Base-by-base conservation (phyloP, 2,797 vertebrate genomes). In the Ctenochaetus hawaiiensis region DNA sequence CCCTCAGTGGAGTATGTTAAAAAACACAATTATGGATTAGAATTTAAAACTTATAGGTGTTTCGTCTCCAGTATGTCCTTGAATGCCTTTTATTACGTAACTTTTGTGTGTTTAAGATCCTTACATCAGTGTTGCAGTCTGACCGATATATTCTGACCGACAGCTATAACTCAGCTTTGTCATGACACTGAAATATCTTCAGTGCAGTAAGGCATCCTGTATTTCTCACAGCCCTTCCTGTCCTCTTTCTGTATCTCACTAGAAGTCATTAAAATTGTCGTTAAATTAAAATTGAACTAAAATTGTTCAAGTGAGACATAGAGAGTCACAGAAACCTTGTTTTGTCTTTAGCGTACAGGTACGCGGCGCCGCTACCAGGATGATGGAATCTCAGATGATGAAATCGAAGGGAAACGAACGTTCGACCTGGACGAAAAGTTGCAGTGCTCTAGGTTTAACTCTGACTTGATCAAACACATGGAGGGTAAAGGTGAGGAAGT, bases 401-500 rank as follows among this genome's bases (percentile, higher is more conserved):
- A 99, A 92, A 99, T 99, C 20, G 98, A 99, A 86, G 98, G 98
- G 20, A 99, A 99, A 86, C 95, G 98, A 68, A 98, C 94, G 0
- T 99, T 99, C 85, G 97, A 99, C 90, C 92, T 99, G 37, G 96
- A 99, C 49, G 98, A 99, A 75, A 99, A 99, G 87, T 95, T 99
- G 77, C 90, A 93, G 20, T 96, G 96, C 76, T 87, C 91, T 78
- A 95, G 96, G 87, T 99, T 97, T 62, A 95, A 94, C 84, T 96
- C 95, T n/a, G 94, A 96, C 44, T 95, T 99, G 41, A 95, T 99
- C 84, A 97, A 96, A 87, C 95, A 96, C 90, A 99, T 99, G 98
- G 95, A 98, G 53, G 98, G 98, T 65, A 97, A 98, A 97, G 98
- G 98, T 99, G 57, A 90, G 26, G 95, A 84, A 4, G 5, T 30